These are phyloP conservation scores for Diaprepes abbreviatus DNA, from an alignment of 2,888 invertebrate species.

Conservation along the genomic window DNA sequence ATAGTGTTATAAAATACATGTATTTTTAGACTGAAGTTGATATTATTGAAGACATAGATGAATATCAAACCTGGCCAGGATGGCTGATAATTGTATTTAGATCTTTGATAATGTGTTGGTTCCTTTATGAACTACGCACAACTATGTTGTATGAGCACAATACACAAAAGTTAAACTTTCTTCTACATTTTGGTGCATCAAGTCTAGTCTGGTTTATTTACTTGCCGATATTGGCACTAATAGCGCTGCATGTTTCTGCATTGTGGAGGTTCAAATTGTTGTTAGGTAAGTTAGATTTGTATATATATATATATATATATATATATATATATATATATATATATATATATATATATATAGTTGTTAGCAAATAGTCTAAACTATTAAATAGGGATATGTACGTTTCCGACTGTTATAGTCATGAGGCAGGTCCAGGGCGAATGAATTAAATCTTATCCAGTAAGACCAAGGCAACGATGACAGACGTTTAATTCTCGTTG, in stretches of 20 bases:
- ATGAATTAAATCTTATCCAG: too few species aligned
- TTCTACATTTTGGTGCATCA: constrained; percentile 96
- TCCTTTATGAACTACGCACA: constrained; percentile 80
- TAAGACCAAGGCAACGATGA: too few species aligned
- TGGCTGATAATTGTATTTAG: constrained; percentile 92
- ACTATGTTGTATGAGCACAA: constrained; percentile 87
- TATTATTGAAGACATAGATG: constrained; percentile 95
- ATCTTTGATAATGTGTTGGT: constrained; percentile 90
- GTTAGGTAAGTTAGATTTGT: constrained; percentile 82
- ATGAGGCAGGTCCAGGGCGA: too few species aligned
- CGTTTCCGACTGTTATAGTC: too few species aligned
- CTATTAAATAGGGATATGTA: too few species aligned
- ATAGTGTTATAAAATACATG: too few species aligned
- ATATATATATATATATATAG: too few species aligned
- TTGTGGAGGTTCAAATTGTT: constrained; percentile 96
- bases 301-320: too few species aligned
- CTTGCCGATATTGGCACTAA: constrained; percentile 92
- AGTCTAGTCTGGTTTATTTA: constrained; percentile 99
- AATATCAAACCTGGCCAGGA: constrained; percentile 98
- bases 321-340: too few species aligned
- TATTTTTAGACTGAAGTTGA: constrained; percentile 91
- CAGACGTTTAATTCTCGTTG: too few species aligned
- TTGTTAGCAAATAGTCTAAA: too few species aligned
- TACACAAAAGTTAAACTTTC: constrained; percentile 89
- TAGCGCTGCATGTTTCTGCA: constrained; percentile 93